phyloP scores from a whole-genome alignment of 2,888 invertebrate genomes.

The Noctua janthina region DNA sequence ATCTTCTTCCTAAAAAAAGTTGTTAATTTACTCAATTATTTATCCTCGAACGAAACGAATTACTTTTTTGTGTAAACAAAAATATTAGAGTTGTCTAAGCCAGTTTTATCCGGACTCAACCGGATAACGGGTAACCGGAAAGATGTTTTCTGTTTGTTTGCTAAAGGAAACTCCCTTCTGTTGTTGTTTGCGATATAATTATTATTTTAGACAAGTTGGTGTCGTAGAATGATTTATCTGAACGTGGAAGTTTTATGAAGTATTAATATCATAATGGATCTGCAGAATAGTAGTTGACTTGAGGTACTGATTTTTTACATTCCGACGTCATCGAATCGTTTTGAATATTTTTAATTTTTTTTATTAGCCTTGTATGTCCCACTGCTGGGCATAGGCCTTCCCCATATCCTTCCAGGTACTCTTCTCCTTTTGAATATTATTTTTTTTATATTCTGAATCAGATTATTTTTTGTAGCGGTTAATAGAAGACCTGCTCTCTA shows the following conservation, averaged over 20 bases:
- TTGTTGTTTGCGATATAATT: conserved; percentile 55
- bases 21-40: conserved; percentile 49
- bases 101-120: conserved; percentile 59
- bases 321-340: background rate
- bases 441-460: background rate
- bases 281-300: background rate
- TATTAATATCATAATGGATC: conserved; percentile 9
- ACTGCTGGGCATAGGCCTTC: too few species aligned
- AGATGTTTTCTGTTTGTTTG: conserved; percentile 50
- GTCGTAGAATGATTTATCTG: conserved; percentile 40
- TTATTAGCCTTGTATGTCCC: too few species aligned
- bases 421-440: too few species aligned
- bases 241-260: conserved; percentile 1
- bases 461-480: background rate
- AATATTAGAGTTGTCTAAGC: conserved; percentile 65
- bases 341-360: background rate
- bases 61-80: conserved; percentile 64
- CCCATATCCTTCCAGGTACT: too few species aligned
- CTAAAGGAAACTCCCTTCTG: conserved; percentile 40
- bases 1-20: conserved; percentile 10
- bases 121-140: conserved; percentile 57
- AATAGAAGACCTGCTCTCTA: background rate
- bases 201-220: conserved; percentile 47
- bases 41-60: conserved; percentile 35
- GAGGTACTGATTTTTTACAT: background rate